Evolutionary conservation across 2,888 invertebrate species (phyloP), one percentile per base, ranked within the genome.

Genomic region (Leptopilina drosophilae): DNA sequence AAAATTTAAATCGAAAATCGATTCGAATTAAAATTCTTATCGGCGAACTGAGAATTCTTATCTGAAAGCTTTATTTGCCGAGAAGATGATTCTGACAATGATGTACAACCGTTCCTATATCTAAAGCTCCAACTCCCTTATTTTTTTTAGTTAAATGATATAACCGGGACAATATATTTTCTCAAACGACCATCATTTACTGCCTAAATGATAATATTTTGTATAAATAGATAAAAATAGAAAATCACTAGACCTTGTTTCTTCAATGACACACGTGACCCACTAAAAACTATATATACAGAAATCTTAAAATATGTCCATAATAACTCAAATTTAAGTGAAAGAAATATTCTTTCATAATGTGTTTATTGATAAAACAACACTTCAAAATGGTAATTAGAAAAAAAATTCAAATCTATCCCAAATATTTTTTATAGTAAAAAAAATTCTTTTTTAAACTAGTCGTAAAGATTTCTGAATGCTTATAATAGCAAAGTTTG

Each of bases 151-250:
- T 20, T 20, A 67, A 67, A 67, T 20, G 42, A 67, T 46, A 20
- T 46, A 67, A 67, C 67, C 11, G 46, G 11, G 46, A 67, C 9
- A 11, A 11, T 67, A 67, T 67, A 20, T 49, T 67, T 15, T 67
- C 40, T 46, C 67, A 11, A 67, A 46, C 46, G 12, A 67, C 49
- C 20, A 46, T 67, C 11, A 20, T 67, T 49, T 46, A 67, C 20
- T 67, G 26, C 49, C 46, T 46, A 46, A 67, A 49, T 12, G 67
- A 67, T 67, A 67, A 12, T 20, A 5, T 20, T 42, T 49, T 15
- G 46, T 49, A 67, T 67, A 67, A 49, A 46, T 49, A 67, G 67
- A 67, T 67, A 67, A 67, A 67, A 67, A 67, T 49, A 49, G 49
- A 11, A 67, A 67, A 67, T 67, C 15, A n/a, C 49, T 49, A 67